Evolutionary conservation across 2,888 invertebrate genomes (phyloP), one percentile per base, ranked within the genome.

Genomic region (Steinernema scapterisci): DNA sequence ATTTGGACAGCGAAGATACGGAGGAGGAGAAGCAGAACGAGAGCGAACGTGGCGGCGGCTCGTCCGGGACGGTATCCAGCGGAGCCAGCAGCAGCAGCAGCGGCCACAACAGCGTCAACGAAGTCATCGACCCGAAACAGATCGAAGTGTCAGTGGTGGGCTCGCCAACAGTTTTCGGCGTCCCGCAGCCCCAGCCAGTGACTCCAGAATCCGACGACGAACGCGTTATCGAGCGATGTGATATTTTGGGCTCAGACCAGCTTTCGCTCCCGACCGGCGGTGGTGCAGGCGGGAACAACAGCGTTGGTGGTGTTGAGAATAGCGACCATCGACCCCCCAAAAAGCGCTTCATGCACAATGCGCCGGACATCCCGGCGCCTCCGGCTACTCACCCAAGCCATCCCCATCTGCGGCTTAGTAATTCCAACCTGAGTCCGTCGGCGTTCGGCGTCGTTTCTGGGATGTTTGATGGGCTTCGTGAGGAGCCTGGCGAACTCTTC

Each of bases 121-220:
- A 38, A 38, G 38, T 9, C 38, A 9, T 9, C 3, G 63, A 63
- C n/a, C 63, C 63, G 25, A 63, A 63, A 63, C 48, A 16, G 48
- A 31, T 63, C 16, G 63, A 63, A 31, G 63, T 63, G 27, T 63
- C 63, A 11, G 63, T 63, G 25, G 63, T 63, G 11, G 63, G 63
- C 27, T 63, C 63, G 31, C 63, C 63, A n/a, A 63, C 63, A 16
- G 63, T 63, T 16, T 63, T 63, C 31, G 63, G 63, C 31, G n/a
- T 63, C 3, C 63, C 63, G 6, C 63, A 27, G 25, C 63, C 63
- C 16, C 16, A 16, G 7, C 27, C 63, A 9, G 38, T 31, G 7
- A 63, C 63, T 63, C 63, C 63, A 7, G 63, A 63, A 63, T 63
- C 63, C 16, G 63, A 63, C 31, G 63, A 63, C 63, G 63, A 63